Base-by-base conservation (phyloP, 2,888 invertebrate genomes). In the Dasysyrphus tricinctus region DNA sequence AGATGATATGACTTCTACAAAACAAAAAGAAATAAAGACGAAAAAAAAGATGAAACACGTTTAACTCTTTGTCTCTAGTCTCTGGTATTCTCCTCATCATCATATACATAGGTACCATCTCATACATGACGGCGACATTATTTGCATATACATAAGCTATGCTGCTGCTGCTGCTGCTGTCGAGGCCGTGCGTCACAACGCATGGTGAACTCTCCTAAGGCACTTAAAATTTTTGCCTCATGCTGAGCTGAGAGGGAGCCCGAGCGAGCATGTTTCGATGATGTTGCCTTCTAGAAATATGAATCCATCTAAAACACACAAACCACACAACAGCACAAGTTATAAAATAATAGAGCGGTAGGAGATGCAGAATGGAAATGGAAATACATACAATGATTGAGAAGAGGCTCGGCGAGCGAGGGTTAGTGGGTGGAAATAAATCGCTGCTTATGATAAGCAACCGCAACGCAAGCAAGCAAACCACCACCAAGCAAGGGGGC, bases 161-260 rank as follows among this genome's bases (percentile, higher is more conserved):
- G 44, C 8, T 63, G 42, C 9, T 63, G 44, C 8, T 63, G 42
- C 9, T 63, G 42, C 24, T 16, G 29, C 3, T 47, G 16, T 16
- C 47, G 47, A 32, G n/a, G 32, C 19, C 24, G 51, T 9, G n/a
- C 54, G 12, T 54, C 14, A 24, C 16, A 65, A 54, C 69, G 29
- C 51, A 59, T 73, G 56, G 24, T 12, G 19, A 70, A 57, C 19
- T 77, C 39, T 59, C 69, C 61, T 39, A 34, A 42, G 74, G 72
- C 80, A 80, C 76, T 67, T 73, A 56, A 61, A 80, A 39, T 44
- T n/a, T 61, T 73, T 76, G 76, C 84, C 84, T 67, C 84, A 80
- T 77, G 84, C 84, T 85, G 84, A 72, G 84, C 29, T 32, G 29
- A 47, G 7, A 32, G 44, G 47, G 32, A 47, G 44, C 42, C 65